Conservation (phyloP, 2,888 invertebrate genomes). For the Leistus spinibarbis region DNA sequence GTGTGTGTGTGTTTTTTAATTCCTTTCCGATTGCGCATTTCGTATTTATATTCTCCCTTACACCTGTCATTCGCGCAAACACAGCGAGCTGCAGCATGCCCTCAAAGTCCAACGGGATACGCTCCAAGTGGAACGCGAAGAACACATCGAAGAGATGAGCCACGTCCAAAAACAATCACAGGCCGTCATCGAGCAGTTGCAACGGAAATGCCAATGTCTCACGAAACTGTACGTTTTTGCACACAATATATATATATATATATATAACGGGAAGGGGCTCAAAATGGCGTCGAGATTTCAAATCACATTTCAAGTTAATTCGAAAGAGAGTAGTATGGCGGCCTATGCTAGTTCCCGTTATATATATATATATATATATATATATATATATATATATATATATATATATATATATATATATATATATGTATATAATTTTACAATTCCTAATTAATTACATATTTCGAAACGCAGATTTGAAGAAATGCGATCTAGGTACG, state of each 20-base stretch:
- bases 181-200: conserved; percentile 64
- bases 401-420: too few relatives aligned
- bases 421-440: too few relatives aligned
- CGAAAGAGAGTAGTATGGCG: too few relatives aligned
- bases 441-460: too few relatives aligned
- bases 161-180: conserved; percentile 60
- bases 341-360: too few relatives aligned
- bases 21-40: neutral
- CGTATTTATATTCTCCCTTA: neutral
- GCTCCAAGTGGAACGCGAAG: conserved; percentile 52
- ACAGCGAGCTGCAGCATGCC: conserved; percentile 59
- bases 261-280: too few relatives aligned
- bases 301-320: too few relatives aligned
- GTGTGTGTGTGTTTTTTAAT: neutral
- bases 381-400: too few relatives aligned
- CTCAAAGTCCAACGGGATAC: conserved; percentile 51
- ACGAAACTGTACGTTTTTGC: conserved; percentile 68
- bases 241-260: too few relatives aligned
- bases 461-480: conserved; percentile 62
- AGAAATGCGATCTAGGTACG: conserved; percentile 64
- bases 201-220: conserved; percentile 65
- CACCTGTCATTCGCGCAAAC: conserved; percentile 4
- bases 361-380: too few relatives aligned
- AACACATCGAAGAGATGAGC: conserved; percentile 51
- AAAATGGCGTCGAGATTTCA: too few relatives aligned